Conservation (phyloP, 2,888 invertebrate species). For the Ctena decussata region DNA sequence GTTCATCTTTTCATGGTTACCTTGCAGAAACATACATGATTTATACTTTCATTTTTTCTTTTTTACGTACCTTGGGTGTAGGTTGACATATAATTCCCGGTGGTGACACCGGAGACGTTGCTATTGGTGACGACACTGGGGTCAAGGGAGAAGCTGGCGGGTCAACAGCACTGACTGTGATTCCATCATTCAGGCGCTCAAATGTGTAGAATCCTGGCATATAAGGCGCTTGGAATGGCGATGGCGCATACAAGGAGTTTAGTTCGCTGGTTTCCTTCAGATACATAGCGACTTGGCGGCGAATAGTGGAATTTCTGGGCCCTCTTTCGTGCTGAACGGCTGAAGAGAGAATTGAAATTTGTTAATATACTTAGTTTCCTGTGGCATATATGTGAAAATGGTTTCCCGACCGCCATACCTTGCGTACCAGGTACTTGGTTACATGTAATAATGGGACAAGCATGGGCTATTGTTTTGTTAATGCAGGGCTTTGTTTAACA, state of each 20-base stretch:
- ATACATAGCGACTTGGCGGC: constrained; percentile 96
- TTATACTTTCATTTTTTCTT: background rate
- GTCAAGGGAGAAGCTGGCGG: constrained; percentile 74
- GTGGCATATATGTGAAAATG: too few relatives aligned
- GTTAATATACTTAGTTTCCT: too few relatives aligned
- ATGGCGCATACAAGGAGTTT: constrained; percentile 74
- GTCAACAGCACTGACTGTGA: constrained; percentile 79
- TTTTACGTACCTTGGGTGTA: constrained; percentile 87
- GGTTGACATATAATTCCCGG: constrained; percentile 84
- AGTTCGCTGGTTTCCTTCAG: constrained; percentile 89
- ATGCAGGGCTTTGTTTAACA: too few relatives aligned
- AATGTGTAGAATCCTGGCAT: constrained; percentile 78
- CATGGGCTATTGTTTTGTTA: too few relatives aligned
- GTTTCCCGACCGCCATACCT: too few relatives aligned
- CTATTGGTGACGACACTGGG: constrained; percentile 65
- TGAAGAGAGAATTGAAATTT: constrained; percentile 87
- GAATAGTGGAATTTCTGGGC: constrained; percentile 97
- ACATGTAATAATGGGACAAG: too few relatives aligned
- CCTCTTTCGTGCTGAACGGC: constrained; percentile 99
- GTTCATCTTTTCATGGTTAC: too few relatives aligned
- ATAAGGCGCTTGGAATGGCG: constrained; percentile 80
- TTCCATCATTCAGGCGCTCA: constrained; percentile 78
- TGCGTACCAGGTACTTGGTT: too few relatives aligned
- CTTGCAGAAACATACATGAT: background rate
- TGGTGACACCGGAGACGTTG: constrained; percentile 65